A percentile compares a stretch with the other conserved stretches of the same genome.
Evolutionary conservation across 2,113 vertebrate species (phyloP).

Genomic region (Microtus montanus): DNA sequence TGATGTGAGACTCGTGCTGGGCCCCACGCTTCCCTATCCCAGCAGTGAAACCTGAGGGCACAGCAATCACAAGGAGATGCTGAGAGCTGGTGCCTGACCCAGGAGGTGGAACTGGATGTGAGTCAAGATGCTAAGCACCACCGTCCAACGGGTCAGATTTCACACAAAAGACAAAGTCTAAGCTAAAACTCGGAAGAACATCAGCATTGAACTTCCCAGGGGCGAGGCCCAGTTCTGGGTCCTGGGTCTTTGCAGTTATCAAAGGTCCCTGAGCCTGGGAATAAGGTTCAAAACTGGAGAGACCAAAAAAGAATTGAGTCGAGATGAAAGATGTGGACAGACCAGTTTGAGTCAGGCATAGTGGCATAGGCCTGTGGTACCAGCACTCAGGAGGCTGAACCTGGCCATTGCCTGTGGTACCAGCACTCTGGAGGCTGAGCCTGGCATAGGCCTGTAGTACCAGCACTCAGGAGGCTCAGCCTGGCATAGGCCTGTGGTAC

Average conservation of each 20-base stretch:
- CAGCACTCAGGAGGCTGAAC: neutral
- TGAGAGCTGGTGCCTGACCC: neutral
- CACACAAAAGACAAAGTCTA: slow-evolving; percentile 1
- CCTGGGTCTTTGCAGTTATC: neutral
- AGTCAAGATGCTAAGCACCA: neutral
- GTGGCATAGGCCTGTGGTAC: neutral
- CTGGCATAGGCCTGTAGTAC: neutral
- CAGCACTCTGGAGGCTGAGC: too few species aligned
- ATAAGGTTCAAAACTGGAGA: neutral
- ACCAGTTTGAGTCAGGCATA: neutral
- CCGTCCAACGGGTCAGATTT: neutral
- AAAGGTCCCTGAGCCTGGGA: neutral
- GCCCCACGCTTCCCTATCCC: neutral
- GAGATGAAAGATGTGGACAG: neutral
- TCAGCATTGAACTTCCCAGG: neutral
- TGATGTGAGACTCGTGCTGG: too few species aligned
- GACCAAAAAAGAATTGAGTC: neutral
- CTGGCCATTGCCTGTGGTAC: neutral
- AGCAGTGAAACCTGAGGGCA: neutral
- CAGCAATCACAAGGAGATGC: neutral
- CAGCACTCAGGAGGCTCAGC: neutral
- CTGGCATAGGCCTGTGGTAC: neutral
- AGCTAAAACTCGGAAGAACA: neutral
- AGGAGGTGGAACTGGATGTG: neutral
- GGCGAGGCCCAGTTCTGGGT: neutral